Evolutionary conservation across 2,888 invertebrate genomes (phyloP).

Genomic region (Campoplex capitator): DNA sequence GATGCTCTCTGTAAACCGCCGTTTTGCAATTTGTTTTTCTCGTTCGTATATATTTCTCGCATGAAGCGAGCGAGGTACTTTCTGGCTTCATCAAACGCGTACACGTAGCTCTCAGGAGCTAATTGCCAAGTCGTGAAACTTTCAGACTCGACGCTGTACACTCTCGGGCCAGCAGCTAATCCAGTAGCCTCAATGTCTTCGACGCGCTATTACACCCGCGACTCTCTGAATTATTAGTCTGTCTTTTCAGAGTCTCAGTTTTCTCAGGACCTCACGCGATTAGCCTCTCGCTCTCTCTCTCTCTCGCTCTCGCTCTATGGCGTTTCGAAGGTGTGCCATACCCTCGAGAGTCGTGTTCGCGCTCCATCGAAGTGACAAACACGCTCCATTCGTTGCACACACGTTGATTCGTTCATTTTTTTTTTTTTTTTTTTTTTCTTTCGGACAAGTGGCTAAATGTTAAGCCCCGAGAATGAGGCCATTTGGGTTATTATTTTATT

Average conservation of each 20-base stretch:
- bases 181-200: constrained; percentile 29
- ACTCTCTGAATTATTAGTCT: neutral
- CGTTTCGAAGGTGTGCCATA: constrained; percentile 23
- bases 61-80: constrained; percentile 25
- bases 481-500: too few relatives aligned
- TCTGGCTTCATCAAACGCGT: constrained; percentile 7
- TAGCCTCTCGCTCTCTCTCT: neutral
- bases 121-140: constrained; percentile 54
- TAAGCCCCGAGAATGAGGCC: too few relatives aligned
- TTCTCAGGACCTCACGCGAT: constrained; percentile 35
- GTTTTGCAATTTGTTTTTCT: constrained; percentile 31
- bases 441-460: too few relatives aligned
- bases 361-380: constrained; percentile 10
- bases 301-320: neutral
- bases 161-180: constrained; percentile 27
- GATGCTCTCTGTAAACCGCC: neutral
- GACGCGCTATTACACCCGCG: neutral
- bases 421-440: too few relatives aligned
- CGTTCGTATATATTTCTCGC: neutral
- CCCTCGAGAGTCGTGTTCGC: neutral
- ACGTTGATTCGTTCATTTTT: neutral
- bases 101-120: constrained; percentile 19
- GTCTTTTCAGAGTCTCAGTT: constrained; percentile 12
- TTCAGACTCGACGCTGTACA: constrained; percentile 16
- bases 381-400: neutral